phyloP scores from a whole-genome alignment of 2,888 invertebrate genomes.

The Lypha dubia region DNA sequence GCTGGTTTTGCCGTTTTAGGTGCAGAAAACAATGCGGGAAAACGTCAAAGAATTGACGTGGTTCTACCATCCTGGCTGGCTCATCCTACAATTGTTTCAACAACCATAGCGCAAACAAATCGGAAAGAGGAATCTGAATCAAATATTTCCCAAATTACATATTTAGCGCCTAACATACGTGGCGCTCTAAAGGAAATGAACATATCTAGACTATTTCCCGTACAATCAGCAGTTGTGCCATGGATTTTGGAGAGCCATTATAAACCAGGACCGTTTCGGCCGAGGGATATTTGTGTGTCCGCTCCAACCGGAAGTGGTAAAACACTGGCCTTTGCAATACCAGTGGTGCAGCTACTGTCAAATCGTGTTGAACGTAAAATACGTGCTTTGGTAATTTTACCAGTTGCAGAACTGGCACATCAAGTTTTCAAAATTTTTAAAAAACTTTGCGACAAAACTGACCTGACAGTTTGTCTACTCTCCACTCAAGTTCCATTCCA shows the following conservation, averaged over 20 bases:
- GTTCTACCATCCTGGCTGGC: slow-evolving; percentile 94
- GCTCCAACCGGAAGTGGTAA: slow-evolving; percentile 99
- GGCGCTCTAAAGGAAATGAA: slow-evolving; percentile 87
- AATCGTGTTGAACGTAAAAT: slow-evolving; percentile 87
- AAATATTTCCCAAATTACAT: slow-evolving; percentile 75
- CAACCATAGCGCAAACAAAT: slow-evolving; percentile 84
- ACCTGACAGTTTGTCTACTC: slow-evolving; percentile 88
- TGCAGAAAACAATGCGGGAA: slow-evolving; percentile 85
- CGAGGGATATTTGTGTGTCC: slow-evolving; percentile 96
- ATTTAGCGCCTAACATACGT: slow-evolving; percentile 87
- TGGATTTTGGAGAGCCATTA: slow-evolving; percentile 88
- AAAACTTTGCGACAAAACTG: slow-evolving; percentile 87
- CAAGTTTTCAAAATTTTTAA: slow-evolving; percentile 94
- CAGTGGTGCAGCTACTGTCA: slow-evolving; percentile 90
- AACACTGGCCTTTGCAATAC: slow-evolving; percentile 96
- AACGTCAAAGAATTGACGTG: slow-evolving; percentile 87
- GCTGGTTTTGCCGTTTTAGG: slow-evolving; percentile 85
- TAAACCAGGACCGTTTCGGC: slow-evolving; percentile 87
- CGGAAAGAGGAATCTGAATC: slow-evolving; percentile 83
- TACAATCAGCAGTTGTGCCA: slow-evolving; percentile 91
- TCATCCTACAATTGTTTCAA: slow-evolving; percentile 90
- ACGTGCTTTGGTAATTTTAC: slow-evolving; percentile 94
- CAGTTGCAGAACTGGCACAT: slow-evolving; percentile 94
- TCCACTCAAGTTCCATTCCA: slow-evolving; percentile 88
- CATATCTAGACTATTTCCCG: slow-evolving; percentile 92